Conservation (phyloP, 2,113 vertebrate species). For the Anolis carolinensis region DNA sequence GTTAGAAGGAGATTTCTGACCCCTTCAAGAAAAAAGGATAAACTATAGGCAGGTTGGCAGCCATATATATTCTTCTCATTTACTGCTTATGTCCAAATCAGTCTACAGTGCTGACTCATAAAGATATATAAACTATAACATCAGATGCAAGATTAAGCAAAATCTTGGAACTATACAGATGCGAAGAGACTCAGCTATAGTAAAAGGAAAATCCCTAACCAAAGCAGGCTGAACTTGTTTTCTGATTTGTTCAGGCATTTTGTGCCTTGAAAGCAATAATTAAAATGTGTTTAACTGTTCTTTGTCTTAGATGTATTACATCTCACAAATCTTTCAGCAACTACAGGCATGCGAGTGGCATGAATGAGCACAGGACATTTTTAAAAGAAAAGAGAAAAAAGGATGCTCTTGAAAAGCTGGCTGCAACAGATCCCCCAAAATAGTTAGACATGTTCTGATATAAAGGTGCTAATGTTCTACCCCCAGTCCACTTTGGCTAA, state of each 20-base stretch:
- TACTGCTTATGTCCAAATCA: no score
- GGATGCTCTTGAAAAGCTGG: not conserved
- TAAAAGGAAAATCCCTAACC: conserved; percentile 15
- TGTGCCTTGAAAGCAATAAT: conserved; percentile 51
- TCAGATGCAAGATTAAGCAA: not conserved
- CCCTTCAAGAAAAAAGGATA: no score
- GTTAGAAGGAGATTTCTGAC: no score
- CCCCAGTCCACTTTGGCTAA: no score
- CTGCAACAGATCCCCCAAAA: not conserved
- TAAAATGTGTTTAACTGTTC: conserved; percentile 49
- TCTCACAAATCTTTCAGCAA: conserved; percentile 60
- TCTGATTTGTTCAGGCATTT: conserved; percentile 32
- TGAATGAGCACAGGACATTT: not conserved
- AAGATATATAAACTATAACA: not conserved
- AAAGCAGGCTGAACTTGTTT: conserved; percentile 40
- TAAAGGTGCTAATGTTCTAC: not conserved
- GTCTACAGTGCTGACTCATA: not conserved
- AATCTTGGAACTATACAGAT: not conserved
- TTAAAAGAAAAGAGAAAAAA: conserved; percentile 46
- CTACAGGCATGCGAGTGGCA: conserved; percentile 45
- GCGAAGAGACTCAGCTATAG: not conserved
- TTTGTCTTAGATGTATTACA: conserved; percentile 25
- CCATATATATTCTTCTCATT: no score
- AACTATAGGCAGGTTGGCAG: no score
- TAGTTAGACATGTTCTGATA: not conserved